A percentile compares a stretch with the other conserved stretches of the same genome.
These are phyloP conservation scores for Sarcophaga peregrina DNA, from an alignment of 1,140 invertebrate genomes.

Conservation along the genomic window DNA sequence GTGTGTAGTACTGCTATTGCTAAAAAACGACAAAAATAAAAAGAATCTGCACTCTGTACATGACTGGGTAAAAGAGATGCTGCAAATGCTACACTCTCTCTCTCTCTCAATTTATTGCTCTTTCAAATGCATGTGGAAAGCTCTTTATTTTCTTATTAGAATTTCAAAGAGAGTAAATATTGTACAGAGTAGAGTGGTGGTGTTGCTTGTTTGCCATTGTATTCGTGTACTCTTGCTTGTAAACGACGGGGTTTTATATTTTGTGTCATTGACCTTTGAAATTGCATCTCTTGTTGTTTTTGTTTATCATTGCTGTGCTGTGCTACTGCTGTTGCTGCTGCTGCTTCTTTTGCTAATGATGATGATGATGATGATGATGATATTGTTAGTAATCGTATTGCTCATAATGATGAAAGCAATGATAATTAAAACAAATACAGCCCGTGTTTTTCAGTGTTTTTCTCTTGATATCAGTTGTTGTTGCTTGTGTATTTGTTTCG, in stretches of 20 bases:
- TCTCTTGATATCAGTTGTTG: neutral
- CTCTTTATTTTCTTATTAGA: neutral
- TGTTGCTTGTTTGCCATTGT: neutral
- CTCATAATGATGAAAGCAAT: neutral
- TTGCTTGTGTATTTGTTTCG: neutral
- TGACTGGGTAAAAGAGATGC: neutral
- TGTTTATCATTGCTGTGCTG: neutral
- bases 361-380: slow-evolving; percentile 24
- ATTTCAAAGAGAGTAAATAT: neutral
- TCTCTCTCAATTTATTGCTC: neutral
- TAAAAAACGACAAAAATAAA: no score
- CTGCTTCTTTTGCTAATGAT: slow-evolving; percentile 1
- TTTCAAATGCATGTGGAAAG: neutral
- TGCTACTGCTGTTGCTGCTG: neutral
- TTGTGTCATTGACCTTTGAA: slow-evolving; percentile 39
- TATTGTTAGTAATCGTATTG: neutral
- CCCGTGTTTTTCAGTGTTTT: neutral
- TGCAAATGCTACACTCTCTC: neutral
- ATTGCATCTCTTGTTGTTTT: slow-evolving; percentile 31
- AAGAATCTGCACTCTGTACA: neutral
- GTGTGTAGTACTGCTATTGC: neutral
- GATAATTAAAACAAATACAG: neutral
- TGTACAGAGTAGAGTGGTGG: neutral
- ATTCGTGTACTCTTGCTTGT: neutral
- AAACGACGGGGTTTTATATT: slow-evolving; percentile 8